Evolutionary conservation across 2,888 invertebrate genomes (phyloP).

Genomic region (Alcis repandata): DNA sequence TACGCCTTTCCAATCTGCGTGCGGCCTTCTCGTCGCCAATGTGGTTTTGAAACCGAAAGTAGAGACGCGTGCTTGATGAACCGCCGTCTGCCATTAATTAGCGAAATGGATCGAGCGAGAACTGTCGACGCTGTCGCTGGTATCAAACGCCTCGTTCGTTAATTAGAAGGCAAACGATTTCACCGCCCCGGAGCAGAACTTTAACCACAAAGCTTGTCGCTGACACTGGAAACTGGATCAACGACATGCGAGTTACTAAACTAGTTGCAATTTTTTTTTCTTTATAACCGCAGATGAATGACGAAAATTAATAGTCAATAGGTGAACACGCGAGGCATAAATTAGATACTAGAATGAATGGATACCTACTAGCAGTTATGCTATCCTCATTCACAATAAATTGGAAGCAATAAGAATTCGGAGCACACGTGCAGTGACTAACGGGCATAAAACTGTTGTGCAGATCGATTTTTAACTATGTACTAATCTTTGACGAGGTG

Average conservation of each 20-base stretch:
- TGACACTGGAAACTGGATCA: conserved; percentile 20
- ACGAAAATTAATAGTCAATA: neutral
- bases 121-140: conserved; percentile 13
- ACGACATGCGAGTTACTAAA: neutral
- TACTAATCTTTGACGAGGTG: conserved; percentile 4
- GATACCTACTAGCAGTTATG: conserved; percentile 33
- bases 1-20: conserved; percentile 34
- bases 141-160: conserved; percentile 30
- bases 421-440: conserved; percentile 61
- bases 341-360: conserved; percentile 19
- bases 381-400: conserved; percentile 45
- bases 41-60: conserved; percentile 16
- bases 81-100: conserved; percentile 22
- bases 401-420: conserved; percentile 56
- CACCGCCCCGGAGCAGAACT: conserved; percentile 12
- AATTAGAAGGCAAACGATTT: conserved; percentile 33
- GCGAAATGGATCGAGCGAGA: conserved; percentile 10
- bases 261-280: neutral
- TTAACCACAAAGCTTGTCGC: conserved; percentile 17
- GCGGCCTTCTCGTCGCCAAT: conserved; percentile 26
- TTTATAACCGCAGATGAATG: neutral
- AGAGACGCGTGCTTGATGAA: conserved; percentile 13
- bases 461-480: conserved; percentile 25
- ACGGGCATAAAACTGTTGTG: conserved; percentile 51
- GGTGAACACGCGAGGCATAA: neutral